Evolutionary conservation across 2,113 vertebrate genomes (phyloP).

Genomic region (Gambusia holbrooki): DNA sequence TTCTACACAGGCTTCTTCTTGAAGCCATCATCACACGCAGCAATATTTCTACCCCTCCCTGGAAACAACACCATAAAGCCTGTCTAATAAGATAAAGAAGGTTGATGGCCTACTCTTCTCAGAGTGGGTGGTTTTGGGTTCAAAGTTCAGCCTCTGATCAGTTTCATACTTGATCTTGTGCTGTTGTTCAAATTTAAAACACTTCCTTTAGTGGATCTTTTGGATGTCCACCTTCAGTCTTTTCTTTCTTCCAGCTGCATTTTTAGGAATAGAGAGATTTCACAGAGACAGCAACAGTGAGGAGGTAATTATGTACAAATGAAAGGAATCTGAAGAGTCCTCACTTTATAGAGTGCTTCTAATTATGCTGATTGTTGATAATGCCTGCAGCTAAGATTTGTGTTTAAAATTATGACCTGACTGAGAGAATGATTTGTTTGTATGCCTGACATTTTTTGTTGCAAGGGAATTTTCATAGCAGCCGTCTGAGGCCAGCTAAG

Average conservation of each 20-base stretch:
- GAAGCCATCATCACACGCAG: not conserved
- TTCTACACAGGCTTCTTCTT: too few species aligned
- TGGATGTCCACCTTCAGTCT: not conserved
- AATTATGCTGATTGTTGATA: not conserved
- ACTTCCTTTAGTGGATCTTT: not conserved
- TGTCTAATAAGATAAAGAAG: too few species aligned
- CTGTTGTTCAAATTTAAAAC: not conserved
- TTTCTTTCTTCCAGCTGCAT: not conserved
- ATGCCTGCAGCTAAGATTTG: not conserved
- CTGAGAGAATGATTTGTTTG: not conserved
- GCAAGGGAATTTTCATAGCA: conserved; percentile 7
- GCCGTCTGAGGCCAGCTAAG: conserved; percentile 48
- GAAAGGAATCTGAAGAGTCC: not conserved
- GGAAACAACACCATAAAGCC: not conserved
- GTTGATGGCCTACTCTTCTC: too few species aligned
- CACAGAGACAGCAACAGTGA: conserved; percentile 36
- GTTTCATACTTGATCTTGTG: not conserved
- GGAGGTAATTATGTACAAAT: not conserved
- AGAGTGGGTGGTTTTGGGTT: too few species aligned
- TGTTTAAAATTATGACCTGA: not conserved
- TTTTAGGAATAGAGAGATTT: not conserved
- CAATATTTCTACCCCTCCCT: not conserved
- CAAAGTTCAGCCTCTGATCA: too few species aligned
- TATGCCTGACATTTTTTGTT: not conserved
- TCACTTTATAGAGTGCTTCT: not conserved